A percentile compares a stretch with the other conserved stretches of the same genome.
Evolutionary conservation across 2,888 invertebrate species (phyloP).

Genomic region (Lobophora halterata): DNA sequence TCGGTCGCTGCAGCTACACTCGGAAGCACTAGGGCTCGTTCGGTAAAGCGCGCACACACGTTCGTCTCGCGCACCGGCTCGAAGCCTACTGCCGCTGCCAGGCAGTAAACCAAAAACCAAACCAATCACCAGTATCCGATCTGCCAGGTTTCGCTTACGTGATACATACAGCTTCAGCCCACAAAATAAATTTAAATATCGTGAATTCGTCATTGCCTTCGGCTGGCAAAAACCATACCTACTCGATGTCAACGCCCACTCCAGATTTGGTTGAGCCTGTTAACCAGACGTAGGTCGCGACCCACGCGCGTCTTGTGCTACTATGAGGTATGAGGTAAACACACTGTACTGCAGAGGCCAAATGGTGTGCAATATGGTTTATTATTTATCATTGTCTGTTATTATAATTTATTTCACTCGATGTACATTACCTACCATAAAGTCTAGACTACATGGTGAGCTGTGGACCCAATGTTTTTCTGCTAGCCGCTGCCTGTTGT

Average conservation of each 20-base stretch:
- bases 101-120: constrained; percentile 19
- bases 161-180: constrained; percentile 49
- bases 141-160: constrained; percentile 35
- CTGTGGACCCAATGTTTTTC: no score
- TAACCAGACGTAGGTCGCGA: constrained; percentile 54
- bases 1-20: constrained; percentile 76
- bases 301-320: constrained; percentile 49
- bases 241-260: constrained; percentile 73
- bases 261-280: constrained; percentile 44
- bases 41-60: constrained; percentile 52
- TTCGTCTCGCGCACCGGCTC: constrained; percentile 55
- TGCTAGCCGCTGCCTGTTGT: no score
- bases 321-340: constrained; percentile 25
- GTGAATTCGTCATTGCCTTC: constrained; percentile 70
- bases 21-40: constrained; percentile 52
- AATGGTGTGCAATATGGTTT: constrained; percentile 12
- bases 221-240: constrained; percentile 66
- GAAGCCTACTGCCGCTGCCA: constrained; percentile 55
- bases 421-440: no score
- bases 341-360: constrained; percentile 32
- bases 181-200: constrained; percentile 65
- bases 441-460: no score
- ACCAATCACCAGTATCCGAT: constrained; percentile 28
- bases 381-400: constrained; percentile 3
- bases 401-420: no score